phyloP scores from a whole-genome alignment of 2,797 vertebrate species.

The Buceros bicornis region DNA sequence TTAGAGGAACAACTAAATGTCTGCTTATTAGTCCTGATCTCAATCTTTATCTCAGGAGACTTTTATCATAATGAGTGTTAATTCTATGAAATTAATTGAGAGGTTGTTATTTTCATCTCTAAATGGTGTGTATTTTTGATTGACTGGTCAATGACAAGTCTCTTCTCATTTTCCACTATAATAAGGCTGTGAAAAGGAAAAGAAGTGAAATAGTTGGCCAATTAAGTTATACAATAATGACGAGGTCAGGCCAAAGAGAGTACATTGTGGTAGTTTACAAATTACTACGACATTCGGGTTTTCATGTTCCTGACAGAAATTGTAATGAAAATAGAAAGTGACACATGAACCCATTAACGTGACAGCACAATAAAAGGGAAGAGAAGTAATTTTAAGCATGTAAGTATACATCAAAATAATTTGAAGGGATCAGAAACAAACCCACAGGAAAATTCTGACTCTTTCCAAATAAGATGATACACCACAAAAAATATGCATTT shows the following conservation, averaged over 20 bases:
- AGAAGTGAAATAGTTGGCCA: conserved; percentile 54
- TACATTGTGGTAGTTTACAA: conserved; percentile 58
- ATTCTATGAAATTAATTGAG: conserved; percentile 68
- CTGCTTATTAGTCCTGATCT: conserved; percentile 52
- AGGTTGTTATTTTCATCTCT: conserved; percentile 56
- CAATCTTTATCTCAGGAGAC: conserved; percentile 48
- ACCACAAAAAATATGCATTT: not conserved
- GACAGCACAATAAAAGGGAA: conserved; percentile 52
- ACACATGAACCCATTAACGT: conserved; percentile 51
- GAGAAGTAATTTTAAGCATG: conserved; percentile 47
- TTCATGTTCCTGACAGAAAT: conserved; percentile 56
- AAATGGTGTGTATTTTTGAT: conserved; percentile 51
- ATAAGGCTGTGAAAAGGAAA: conserved; percentile 50
- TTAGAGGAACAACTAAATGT: conserved; percentile 43
- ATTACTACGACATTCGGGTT: conserved; percentile 40
- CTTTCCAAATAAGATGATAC: not conserved
- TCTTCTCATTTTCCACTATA: conserved; percentile 46
- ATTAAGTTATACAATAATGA: conserved; percentile 63
- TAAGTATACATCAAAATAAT: conserved; percentile 47
- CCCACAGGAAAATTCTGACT: conserved; percentile 14
- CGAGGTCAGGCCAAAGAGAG: conserved; percentile 62
- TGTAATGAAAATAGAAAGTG: conserved; percentile 63
- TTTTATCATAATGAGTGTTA: conserved; percentile 65
- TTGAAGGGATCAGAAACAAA: conserved; percentile 42
- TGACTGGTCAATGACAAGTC: conserved; percentile 60